Base-by-base conservation (phyloP, 2,888 invertebrate genomes). In the Beris morrisii region DNA sequence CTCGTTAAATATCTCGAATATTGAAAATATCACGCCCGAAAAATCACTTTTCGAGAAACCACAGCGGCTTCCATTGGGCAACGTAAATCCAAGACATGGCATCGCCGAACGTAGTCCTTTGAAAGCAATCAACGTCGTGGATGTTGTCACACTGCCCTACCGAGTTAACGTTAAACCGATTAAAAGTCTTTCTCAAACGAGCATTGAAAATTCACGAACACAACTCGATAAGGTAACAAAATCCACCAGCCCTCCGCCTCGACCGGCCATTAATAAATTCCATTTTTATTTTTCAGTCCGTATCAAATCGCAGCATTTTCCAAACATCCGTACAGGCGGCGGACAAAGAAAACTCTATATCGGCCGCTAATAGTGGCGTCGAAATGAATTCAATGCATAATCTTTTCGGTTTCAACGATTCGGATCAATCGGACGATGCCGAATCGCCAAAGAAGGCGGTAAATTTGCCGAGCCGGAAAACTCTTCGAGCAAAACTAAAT, bases 341-440 rank as follows among this genome's bases (percentile, higher is more conserved):
- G 44, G 15, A 48, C n/a, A 48, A 48, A 48, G 13, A 48, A 48
- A 13, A 13, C 3, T 5, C 22, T 2, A 22, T 22, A 22, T 22
- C 22, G 22, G 22, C 22, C 13, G 31, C 11, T 7, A 32, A 61
- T 50, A 59, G 46, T 4, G 30, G 31, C n/a, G 22, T 31, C 3
- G 28, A 61, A 2, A 45, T 5, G 9, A 5, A 15, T 12, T 32
- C 38, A 55, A 46, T 22, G 22, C 22, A 15, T 6, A 70, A 73
- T 69, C 69, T 76, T 0, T 78, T 78, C 67, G 78, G 78, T 0
- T 78, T 78, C 52, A 75, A 77, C 38, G 77, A 78, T 0, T 73
- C 74, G 22, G 68, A 77, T 4, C 55, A 55, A 1, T 69, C 61
- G 22, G 72, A 69, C 32, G 66, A 67, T 46, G 64, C 59, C 1